Evolutionary conservation across 92 coral and sea anemone genomes (phyloP).

Genomic region (Heteractis magnifica): DNA sequence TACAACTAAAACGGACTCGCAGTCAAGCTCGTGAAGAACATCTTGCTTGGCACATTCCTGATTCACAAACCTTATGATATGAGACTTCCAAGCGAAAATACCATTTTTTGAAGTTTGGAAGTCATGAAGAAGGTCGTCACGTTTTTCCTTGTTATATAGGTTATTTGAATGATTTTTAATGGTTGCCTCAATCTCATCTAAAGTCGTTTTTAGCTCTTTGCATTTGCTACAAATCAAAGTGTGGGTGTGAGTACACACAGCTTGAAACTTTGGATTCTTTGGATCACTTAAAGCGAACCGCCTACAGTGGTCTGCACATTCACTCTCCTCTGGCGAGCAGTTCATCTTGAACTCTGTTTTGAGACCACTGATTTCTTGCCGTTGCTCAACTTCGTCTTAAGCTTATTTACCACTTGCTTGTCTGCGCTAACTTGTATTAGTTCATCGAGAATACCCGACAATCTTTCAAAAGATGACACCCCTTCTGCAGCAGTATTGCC

Average conservation of each 20-base stretch:
- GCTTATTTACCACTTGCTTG: neutral
- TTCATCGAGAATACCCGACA: constrained; percentile 40
- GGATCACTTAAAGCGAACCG: constrained; percentile 24
- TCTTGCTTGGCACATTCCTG: constrained; percentile 42
- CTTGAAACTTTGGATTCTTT: neutral
- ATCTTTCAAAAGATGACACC: constrained; percentile 24
- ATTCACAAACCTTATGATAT: constrained; percentile 37
- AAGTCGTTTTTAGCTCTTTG: neutral
- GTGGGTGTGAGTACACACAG: neutral
- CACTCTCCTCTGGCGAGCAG: constrained; percentile 22
- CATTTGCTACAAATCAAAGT: neutral
- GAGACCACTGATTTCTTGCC: constrained; percentile 28
- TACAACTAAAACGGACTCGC: constrained; percentile 23
- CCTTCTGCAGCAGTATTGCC: constrained; percentile 38
- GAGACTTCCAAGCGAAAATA: constrained; percentile 49
- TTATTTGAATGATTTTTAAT: constrained; percentile 4
- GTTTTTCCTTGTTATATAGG: constrained; percentile 11
- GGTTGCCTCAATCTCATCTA: constrained; percentile 3
- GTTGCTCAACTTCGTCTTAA: neutral
- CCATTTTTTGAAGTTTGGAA: constrained; percentile 24
- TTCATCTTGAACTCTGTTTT: constrained; percentile 18
- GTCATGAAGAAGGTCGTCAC: constrained; percentile 27
- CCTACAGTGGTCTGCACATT: constrained; percentile 35
- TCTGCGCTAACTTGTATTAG: constrained; percentile 46
- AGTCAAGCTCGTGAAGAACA: neutral